Evolutionary conservation across 2,888 invertebrate genomes (phyloP).

Genomic region (Drosophila mayaguana): DNA sequence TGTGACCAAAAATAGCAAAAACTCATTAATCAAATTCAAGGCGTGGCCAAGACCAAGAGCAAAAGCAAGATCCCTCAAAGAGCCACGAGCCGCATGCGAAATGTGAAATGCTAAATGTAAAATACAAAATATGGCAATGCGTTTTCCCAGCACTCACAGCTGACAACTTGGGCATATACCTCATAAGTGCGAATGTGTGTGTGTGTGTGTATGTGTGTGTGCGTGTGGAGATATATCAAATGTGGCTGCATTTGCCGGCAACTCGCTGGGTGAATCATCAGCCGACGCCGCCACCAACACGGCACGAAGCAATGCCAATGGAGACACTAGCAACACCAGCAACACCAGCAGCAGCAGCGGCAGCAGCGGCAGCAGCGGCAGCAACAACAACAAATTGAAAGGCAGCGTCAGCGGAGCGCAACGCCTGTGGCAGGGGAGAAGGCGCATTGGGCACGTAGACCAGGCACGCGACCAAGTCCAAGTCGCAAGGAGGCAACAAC

Average conservation of each 20-base stretch:
- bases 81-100: constrained; percentile 27
- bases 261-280: constrained; percentile 57
- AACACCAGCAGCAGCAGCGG: constrained; percentile 12
- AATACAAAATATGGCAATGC: constrained; percentile 51
- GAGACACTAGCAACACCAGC: constrained; percentile 30
- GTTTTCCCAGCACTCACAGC: constrained; percentile 41
- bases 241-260: constrained; percentile 56
- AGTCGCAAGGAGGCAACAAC: constrained; percentile 40
- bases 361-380: background rate
- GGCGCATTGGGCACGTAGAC: constrained; percentile 51
- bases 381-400: constrained; percentile 25
- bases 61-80: constrained; percentile 39
- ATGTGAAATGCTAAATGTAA: constrained; percentile 7
- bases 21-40: constrained; percentile 68
- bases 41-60: constrained; percentile 41
- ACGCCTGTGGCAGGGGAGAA: constrained; percentile 34
- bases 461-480: constrained; percentile 75
- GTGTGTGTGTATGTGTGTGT: constrained; percentile 1
- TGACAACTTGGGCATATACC: constrained; percentile 15
- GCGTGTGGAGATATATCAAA: constrained; percentile 28
- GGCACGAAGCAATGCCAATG: constrained; percentile 25
- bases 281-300: constrained; percentile 39
- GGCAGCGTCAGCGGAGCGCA: constrained; percentile 48
- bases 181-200: constrained; percentile 7
- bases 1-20: constrained; percentile 62